These are phyloP conservation scores for Ctenopoma multispine DNA, from an alignment of 2,797 vertebrate species.

Conservation along the genomic window DNA sequence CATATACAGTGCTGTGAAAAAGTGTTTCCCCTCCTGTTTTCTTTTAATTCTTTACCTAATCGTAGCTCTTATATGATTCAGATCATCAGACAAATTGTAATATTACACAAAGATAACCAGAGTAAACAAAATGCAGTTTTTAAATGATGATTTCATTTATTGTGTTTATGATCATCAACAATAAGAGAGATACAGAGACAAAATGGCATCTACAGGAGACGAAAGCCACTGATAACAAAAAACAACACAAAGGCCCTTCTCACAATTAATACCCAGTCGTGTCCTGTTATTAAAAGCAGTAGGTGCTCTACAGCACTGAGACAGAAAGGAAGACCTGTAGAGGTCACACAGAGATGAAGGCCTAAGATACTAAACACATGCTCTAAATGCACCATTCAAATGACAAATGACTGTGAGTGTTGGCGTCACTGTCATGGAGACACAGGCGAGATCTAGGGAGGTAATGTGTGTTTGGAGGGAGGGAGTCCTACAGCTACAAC, in stretches of 20 bases:
- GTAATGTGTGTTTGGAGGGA: not conserved
- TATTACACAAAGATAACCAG: too few species aligned
- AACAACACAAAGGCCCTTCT: too few species aligned
- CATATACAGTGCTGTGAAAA: slow-evolving; percentile 5
- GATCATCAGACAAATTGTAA: too few species aligned
- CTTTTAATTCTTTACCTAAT: too few species aligned
- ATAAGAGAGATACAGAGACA: too few species aligned
- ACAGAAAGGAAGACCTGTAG: slow-evolving; percentile 4
- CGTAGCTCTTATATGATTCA: too few species aligned
- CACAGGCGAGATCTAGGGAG: slow-evolving; percentile 7
- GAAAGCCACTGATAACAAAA: too few species aligned
- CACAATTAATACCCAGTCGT: slow-evolving; percentile 27
- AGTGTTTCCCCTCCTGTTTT: too few species aligned
- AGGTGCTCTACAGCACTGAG: not conserved
- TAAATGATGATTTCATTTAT: too few species aligned
- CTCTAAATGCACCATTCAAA: slow-evolving; percentile 36
- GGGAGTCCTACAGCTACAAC: slow-evolving; percentile 52
- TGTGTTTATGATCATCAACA: too few species aligned
- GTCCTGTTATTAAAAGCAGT: slow-evolving; percentile 18
- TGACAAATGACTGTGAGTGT: slow-evolving; percentile 36
- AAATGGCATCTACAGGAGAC: too few species aligned
- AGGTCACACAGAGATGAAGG: slow-evolving; percentile 37
- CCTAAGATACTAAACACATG: slow-evolving; percentile 24
- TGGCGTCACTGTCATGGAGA: slow-evolving; percentile 33
- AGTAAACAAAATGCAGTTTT: too few species aligned